Evolutionary conservation across 2,113 vertebrate genomes (phyloP).

Genomic region (Carassius auratus): DNA sequence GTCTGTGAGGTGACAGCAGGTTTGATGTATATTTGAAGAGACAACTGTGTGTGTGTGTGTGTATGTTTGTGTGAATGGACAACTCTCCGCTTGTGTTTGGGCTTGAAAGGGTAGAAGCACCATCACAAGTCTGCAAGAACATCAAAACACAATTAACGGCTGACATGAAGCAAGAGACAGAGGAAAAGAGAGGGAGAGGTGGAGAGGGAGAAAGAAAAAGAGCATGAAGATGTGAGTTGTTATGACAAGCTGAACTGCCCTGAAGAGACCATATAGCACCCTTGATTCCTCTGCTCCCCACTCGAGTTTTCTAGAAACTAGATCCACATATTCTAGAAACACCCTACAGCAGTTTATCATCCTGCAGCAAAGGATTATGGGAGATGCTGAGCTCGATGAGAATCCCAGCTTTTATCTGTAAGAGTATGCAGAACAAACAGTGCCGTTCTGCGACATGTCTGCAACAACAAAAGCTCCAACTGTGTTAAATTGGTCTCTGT

Average conservation of each 20-base stretch:
- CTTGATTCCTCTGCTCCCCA: slow-evolving; percentile 6
- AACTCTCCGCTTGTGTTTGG: slow-evolving; percentile 88
- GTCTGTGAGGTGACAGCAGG: slow-evolving; percentile 13
- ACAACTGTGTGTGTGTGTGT: slow-evolving; percentile 33
- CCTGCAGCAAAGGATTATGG: slow-evolving; percentile 24
- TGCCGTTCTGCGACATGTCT: neutral
- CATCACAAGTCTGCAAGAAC: slow-evolving; percentile 84
- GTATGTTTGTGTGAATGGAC: slow-evolving; percentile 70
- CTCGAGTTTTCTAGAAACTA: slow-evolving; percentile 18
- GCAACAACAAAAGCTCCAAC: neutral
- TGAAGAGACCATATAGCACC: slow-evolving; percentile 39
- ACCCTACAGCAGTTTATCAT: slow-evolving; percentile 13
- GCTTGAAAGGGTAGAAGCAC: slow-evolving; percentile 85
- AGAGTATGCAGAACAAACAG: slow-evolving; percentile 5
- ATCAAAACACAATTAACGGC: slow-evolving; percentile 93
- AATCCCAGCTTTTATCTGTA: slow-evolving; percentile 8
- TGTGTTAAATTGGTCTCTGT: slow-evolving; percentile 1
- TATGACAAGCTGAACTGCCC: slow-evolving; percentile 53
- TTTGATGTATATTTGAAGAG: slow-evolving; percentile 36
- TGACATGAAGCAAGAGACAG: slow-evolving; percentile 83
- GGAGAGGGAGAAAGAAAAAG: slow-evolving; percentile 46
- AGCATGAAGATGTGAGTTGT: slow-evolving; percentile 47
- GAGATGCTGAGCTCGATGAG: slow-evolving; percentile 20
- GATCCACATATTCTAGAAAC: slow-evolving; percentile 3
- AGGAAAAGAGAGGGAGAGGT: slow-evolving; percentile 66